These are phyloP conservation scores for Tetranychus urticae DNA, from an alignment of 1,140 invertebrate genomes.

Conservation along the genomic window DNA sequence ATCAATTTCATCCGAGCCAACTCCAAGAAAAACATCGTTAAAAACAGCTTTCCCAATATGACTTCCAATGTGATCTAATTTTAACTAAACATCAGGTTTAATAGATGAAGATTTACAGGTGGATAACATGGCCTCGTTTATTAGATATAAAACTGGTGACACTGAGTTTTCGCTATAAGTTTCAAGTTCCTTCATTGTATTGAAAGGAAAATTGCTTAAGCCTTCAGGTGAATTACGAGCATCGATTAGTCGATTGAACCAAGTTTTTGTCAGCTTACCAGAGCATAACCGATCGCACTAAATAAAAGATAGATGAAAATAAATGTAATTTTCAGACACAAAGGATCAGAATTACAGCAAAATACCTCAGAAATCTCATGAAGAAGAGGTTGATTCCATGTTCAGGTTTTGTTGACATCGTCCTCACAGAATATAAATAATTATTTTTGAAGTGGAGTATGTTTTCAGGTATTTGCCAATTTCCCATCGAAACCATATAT, in stretches of 20 bases:
- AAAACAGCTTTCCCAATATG: constrained; percentile 57
- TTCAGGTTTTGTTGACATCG: too few species aligned
- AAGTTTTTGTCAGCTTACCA: background rate
- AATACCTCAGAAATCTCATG: background rate
- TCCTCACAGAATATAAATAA: too few species aligned
- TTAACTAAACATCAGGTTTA: constrained; percentile 27
- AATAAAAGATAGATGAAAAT: background rate
- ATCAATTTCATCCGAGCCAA: too few species aligned
- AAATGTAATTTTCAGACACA: background rate
- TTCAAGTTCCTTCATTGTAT: constrained; percentile 41
- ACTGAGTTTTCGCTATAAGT: constrained; percentile 52
- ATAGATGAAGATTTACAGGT: constrained; percentile 12
- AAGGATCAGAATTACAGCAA: background rate
- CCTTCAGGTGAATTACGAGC: background rate
- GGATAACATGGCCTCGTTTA: background rate
- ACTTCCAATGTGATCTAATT: constrained; percentile 66
- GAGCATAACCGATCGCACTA: background rate
- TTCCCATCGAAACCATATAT: too few species aligned
- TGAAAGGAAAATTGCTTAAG: constrained; percentile 30
- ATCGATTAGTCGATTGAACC: background rate
- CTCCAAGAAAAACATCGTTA: too few species aligned
- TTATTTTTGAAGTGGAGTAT: too few species aligned
- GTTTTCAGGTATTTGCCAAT: too few species aligned
- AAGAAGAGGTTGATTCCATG: too few species aligned
- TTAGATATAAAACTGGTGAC: constrained; percentile 38